These are phyloP conservation scores for Platycercus adscitus DNA, from an alignment of 2,113 vertebrate genomes.

Conservation along the genomic window DNA sequence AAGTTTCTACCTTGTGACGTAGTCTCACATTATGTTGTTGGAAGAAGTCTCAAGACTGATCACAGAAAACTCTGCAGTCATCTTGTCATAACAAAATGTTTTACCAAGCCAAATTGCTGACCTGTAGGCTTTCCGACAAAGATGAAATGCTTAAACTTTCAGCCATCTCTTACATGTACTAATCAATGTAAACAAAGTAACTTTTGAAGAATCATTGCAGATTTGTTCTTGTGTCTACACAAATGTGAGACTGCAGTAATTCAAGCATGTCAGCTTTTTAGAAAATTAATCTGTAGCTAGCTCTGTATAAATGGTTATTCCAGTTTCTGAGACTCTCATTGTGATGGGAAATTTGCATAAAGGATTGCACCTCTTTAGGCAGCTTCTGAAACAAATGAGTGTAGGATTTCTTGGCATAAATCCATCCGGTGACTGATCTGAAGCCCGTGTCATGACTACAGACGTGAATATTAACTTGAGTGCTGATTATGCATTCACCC, in stretches of 20 bases:
- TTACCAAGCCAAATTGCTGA: slow-evolving; percentile 13
- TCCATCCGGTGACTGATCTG: neutral
- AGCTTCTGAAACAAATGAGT: slow-evolving; percentile 54
- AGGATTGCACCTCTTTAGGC: slow-evolving; percentile 50
- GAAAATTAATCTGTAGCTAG: slow-evolving; percentile 19
- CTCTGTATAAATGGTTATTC: slow-evolving; percentile 19
- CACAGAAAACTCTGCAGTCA: neutral
- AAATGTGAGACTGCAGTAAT: slow-evolving; percentile 8
- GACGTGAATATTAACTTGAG: slow-evolving; percentile 29
- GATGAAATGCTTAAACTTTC: slow-evolving; percentile 2
- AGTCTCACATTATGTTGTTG: neutral
- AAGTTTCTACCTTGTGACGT: neutral
- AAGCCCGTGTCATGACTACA: neutral
- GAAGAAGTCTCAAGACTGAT: neutral
- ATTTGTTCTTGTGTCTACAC: neutral
- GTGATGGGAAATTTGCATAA: slow-evolving; percentile 43
- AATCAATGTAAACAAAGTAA: slow-evolving; percentile 13
- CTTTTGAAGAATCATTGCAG: slow-evolving; percentile 6
- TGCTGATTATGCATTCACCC: slow-evolving; percentile 2
- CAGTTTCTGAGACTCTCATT: neutral
- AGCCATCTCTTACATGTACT: neutral
- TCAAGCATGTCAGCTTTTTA: slow-evolving; percentile 8
- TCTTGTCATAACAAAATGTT: neutral
- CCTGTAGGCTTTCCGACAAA: neutral
- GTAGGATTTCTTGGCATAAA: slow-evolving; percentile 38